A percentile compares a stretch with the other conserved stretches of the same genome.
These are phyloP conservation scores for Trichoplusia ni DNA, from an alignment of 1,140 invertebrate genomes.

Conservation along the genomic window DNA sequence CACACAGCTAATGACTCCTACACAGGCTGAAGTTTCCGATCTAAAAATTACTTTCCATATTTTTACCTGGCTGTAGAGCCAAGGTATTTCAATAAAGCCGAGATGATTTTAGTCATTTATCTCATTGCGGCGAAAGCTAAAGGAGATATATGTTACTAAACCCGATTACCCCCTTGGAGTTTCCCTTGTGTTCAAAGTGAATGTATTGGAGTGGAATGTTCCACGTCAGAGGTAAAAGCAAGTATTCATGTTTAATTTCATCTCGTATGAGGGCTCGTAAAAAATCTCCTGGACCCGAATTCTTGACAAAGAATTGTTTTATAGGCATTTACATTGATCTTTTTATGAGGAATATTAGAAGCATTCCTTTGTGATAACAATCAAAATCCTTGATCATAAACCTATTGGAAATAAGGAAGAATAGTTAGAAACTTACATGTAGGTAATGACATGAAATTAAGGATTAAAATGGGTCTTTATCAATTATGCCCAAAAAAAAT, in stretches of 20 bases:
- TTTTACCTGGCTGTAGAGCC: constrained; percentile 12
- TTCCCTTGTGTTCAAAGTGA: constrained; percentile 75
- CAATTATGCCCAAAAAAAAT: too few relatives aligned
- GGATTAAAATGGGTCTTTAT: too few relatives aligned
- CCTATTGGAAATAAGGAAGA: too few relatives aligned
- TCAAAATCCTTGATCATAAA: too few relatives aligned
- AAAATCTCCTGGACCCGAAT: constrained; percentile 71
- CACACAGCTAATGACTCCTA: too few relatives aligned
- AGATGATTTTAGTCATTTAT: constrained; percentile 56
- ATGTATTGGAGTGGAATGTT: constrained; percentile 77
- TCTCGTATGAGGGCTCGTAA: constrained; percentile 62
- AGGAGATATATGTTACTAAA: constrained; percentile 60
- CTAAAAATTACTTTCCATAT: constrained; percentile 18
- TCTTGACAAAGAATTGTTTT: constrained; percentile 59
- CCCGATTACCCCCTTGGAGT: constrained; percentile 65
- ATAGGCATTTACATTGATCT: constrained; percentile 27
- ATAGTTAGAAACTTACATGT: too few relatives aligned
- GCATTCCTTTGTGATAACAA: not conserved
- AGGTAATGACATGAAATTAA: too few relatives aligned
- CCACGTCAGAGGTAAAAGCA: constrained; percentile 77
- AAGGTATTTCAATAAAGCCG: constrained; percentile 47
- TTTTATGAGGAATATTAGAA: not conserved
- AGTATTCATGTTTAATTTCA: constrained; percentile 80
- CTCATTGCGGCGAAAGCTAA: constrained; percentile 49
- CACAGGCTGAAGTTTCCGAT: not conserved